Base-by-base conservation (phyloP, 2,797 vertebrate genomes). In the Acrossocheilus wenchowensis region DNA sequence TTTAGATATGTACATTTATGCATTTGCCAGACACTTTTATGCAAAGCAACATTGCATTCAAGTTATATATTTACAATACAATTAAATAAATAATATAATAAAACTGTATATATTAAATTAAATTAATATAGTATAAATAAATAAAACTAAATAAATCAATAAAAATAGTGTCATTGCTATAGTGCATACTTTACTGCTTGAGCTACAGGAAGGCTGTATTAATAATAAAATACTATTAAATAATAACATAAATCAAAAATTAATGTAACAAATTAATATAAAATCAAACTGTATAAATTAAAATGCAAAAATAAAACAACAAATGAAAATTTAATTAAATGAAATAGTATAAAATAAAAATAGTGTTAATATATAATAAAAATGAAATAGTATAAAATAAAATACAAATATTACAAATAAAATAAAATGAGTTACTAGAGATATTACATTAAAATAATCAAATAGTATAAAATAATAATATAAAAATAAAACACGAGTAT, bases 1-100 rank as follows among this genome's bases (percentile, higher is more conserved):
- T 34, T 68, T 36, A 66, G 26, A 57, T 14, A 4, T 21, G 72
- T n/a, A 75, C 80, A 86, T 64, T 57, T 68, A 23, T 86, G 86
- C 78, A 89, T 62, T 30, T 66, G 7, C 8, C 1, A 26, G n/a
- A 9, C 19, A 6, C 57, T 14, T 74, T 62, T 17, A 34, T 34
- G 64, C 64, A 34, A 66, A 34, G 26, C 14, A 34, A 34, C 10
- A 50, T 2, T 79, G 54, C 14, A 72, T 30, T 26, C 3, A 26
- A 17, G n/a, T 0, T 17, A 17, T 17, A 23, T 62, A 5, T 62
- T 26, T 11, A 62, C 0, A n/a, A 34, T 17, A 3, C 8, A n/a
- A 57, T 57, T 6, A 64, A 64, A 34, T 17, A 34, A 34, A 34
- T 30, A 6, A 64, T 14, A 62, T 64, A 66, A 66, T 30, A 3